Evolutionary conservation across 2,113 vertebrate genomes (phyloP), one percentile per base, ranked within the genome.

Genomic region (Rhadina sibilatrix): DNA sequence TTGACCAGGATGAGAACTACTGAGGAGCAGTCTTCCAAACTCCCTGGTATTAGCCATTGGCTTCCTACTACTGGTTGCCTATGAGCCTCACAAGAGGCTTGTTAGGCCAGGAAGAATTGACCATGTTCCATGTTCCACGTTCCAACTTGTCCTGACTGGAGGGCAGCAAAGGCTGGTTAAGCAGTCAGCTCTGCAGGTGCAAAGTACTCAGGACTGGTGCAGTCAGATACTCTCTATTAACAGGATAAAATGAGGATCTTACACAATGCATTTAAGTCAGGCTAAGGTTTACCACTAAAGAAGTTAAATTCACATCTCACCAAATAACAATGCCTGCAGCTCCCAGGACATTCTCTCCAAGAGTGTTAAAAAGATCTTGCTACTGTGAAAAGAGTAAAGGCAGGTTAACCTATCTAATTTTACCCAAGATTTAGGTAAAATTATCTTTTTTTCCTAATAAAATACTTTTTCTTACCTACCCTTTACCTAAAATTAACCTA

Each of bases 321-420:
- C 98, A 99, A 83, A 98, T 98, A 94, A 98, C 97, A 89, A 98
- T 96, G 28, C 98, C 98, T 49, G 98, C 97, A 59, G 98, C 97
- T 90, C 98, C 98, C 86, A 99, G 87, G 25, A 98, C 98, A 35
- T 98, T 98, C 87, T 98, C 97, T 84, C 98, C 97, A 37, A 98
- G 96, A 88, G 97, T 98, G 52, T 98, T 98, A 77, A 98, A 98
- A 95, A 99, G 95, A 93, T 98, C 98, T 91, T 98, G 97, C 98
- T 99, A 96, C 53, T 96, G 61, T 24, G 80, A 87, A 96, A 96
- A 97, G 25, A 74, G 35, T 50, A 95, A 84, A 84, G 54, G 78
- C 8, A 61, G 7, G 16, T 37, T 60, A 60, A 37, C 35, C 59
- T 38, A 27, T 37, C 35, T 60, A 60, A 18, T 60, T 60, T 60